Percentiles rank a stretch among this genome's conserved stretches.
Conservation (phyloP, 1,140 invertebrate genomes). For the Ceratina japonica region DNA sequence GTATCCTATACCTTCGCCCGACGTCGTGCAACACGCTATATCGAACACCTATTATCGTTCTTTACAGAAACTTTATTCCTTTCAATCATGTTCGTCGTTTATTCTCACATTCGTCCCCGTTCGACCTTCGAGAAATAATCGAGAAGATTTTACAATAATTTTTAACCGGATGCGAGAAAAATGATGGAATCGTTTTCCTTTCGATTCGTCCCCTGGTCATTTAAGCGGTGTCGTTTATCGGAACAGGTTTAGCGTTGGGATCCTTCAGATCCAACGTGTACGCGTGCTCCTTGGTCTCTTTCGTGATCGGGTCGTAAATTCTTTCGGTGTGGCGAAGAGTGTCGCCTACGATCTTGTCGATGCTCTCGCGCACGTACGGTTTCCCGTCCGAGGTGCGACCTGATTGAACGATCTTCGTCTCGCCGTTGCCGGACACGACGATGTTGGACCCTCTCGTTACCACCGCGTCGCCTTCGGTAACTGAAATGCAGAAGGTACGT, state of each 20-base stretch:
- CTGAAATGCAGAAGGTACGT: conserved; percentile 1
- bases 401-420: conserved; percentile 11
- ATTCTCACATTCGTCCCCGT: too few species aligned
- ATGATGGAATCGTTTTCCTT: too few species aligned
- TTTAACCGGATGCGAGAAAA: too few species aligned
- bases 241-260: conserved; percentile 57
- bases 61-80: too few species aligned
- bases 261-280: conserved; percentile 59
- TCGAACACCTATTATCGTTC: too few species aligned
- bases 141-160: too few species aligned
- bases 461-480: neutral
- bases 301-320: conserved; percentile 44
- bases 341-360: conserved; percentile 44
- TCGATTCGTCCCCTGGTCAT: too few species aligned
- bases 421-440: neutral
- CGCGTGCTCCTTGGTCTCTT: conserved; percentile 5
- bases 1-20: too few species aligned
- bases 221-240: neutral
- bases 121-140: too few species aligned
- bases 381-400: conserved; percentile 51
- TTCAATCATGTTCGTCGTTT: too few species aligned
- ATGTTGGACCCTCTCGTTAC: neutral
- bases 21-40: too few species aligned
- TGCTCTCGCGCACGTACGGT: conserved; percentile 48
- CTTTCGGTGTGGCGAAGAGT: conserved; percentile 55